Evolutionary conservation across 2,888 invertebrate species (phyloP), one percentile per base, ranked within the genome.

Genomic region (Diplazon laetatorius): DNA sequence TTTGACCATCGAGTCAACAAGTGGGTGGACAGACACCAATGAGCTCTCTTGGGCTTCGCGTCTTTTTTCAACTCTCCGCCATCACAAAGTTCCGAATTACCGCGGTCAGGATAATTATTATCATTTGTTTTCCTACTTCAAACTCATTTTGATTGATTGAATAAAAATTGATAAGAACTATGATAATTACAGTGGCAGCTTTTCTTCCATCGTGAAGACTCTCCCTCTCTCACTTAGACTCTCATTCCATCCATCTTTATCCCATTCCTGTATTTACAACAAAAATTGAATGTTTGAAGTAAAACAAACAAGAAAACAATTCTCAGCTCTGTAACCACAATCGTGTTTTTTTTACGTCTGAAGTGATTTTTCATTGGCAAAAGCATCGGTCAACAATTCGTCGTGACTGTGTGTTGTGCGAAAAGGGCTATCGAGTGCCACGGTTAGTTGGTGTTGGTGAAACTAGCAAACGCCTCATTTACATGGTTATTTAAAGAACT

Each of bases 401-500:
- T 30, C 25, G 60, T 60, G 30, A 37, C 39, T 66, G 37, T 30
- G 42, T 10, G 57, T 76, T 37, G 39, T 60, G 60, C 14, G 14
- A 22, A 44, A 42, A 30, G 0, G 12, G 18, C 4, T 9, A 3
- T 14, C 14, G 30, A 16, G 8, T 6, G 3, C 5, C 2, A 3
- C n/a, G 5, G 57, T 57, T 9, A 20, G 57, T 57, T 9, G 12
- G 66, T 46, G 9, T 16, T 25, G 8, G 52, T 42, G 52, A 6
- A 37, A 20, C 50, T 18, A 37, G 48, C n/a, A 52, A 66, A 66
- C 66, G 66, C 52, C 66, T 66, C 66, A 42, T 66, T 66, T 66
- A 66, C 52, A 39, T 52, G 42, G 52, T 66, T 66, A 78, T 78
- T 78, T 78, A 78, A 78, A 78, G 78, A 78, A 78, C 74, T 66